These are phyloP conservation scores for Perca schrenkii DNA, from an alignment of 2,113 vertebrate genomes.

Conservation along the genomic window DNA sequence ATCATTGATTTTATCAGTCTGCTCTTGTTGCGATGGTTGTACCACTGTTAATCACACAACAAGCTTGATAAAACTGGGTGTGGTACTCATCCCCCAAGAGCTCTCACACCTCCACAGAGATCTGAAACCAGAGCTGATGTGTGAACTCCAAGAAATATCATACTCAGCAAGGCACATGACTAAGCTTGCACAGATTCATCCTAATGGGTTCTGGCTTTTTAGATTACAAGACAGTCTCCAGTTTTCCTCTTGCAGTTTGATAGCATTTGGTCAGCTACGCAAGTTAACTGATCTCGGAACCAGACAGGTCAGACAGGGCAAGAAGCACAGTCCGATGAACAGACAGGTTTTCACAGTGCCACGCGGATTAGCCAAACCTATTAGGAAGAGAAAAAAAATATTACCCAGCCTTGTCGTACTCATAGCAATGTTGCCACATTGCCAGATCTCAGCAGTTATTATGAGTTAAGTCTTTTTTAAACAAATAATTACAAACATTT, in stretches of 20 bases:
- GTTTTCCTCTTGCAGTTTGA: background rate
- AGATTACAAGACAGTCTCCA: background rate
- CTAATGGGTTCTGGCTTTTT: background rate
- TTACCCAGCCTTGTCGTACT: background rate
- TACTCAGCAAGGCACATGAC: background rate
- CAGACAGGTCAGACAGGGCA: background rate
- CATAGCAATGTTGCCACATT: background rate
- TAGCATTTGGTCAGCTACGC: background rate
- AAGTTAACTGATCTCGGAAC: background rate
- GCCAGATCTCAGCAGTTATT: background rate
- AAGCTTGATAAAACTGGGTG: constrained; percentile 33
- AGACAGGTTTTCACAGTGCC: background rate
- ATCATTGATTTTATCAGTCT: constrained; percentile 3
- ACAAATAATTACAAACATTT: background rate
- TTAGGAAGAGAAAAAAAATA: background rate
- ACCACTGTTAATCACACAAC: constrained; percentile 15
- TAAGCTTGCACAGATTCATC: background rate
- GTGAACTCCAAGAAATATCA: constrained; percentile 5
- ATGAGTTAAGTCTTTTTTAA: background rate
- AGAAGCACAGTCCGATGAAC: background rate
- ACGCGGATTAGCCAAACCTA: background rate
- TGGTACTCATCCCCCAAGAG: constrained; percentile 17
- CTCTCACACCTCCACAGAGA: constrained; percentile 15
- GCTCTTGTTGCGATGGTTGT: background rate
- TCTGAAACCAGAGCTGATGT: constrained; percentile 5